Evolutionary conservation across 2,797 vertebrate species (phyloP), one percentile per base, ranked within the genome.

Genomic region (Podargus strigoides): DNA sequence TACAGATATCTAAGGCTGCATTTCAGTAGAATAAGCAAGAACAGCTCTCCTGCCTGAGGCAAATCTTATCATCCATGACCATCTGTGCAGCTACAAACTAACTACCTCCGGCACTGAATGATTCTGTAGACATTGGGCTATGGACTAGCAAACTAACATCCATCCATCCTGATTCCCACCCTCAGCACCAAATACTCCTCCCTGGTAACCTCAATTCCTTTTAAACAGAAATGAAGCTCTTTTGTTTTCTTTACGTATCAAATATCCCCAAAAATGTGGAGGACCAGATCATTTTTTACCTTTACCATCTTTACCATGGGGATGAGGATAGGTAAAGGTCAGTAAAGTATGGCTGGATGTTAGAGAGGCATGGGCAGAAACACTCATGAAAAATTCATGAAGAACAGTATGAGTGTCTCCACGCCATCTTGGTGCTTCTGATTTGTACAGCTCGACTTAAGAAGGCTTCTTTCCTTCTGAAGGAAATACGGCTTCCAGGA

Each of bases 311-410:
- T 93, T 82, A 62, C 78, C 66, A 13, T 13, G 42, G 16, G n/a
- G 12, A n/a, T 47, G 47, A 87, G n/a, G 28, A 73, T 82, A 83
- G 89, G 39, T 67, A 86, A 80, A 95, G 77, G 76, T 87, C 74
- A 81, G 75, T 92, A 55, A 67, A 64, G 36, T 63, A 63, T 9
- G 11, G 41, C 44, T 81, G 81, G 32, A 77, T 84, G 76, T 49
- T 69, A 85, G 69, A 52, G 66, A 74, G 67, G 55, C 60, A 50
- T 9, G 64, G 91, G 90, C 92, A 97, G 97, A 96, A 97, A 97
- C 60, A 49, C 72, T 98, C 90, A 97, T 97, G 96, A 98, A 97
- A 97, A 93, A 98, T 98, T 95, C 81, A 96, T 12, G 0, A 92
- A 85, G 83, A 94, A 66, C 86, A 73, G 89, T 96, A 96, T 94